phyloP scores from a whole-genome alignment of 2,888 invertebrate genomes.

The Spodoptera exigua region DNA sequence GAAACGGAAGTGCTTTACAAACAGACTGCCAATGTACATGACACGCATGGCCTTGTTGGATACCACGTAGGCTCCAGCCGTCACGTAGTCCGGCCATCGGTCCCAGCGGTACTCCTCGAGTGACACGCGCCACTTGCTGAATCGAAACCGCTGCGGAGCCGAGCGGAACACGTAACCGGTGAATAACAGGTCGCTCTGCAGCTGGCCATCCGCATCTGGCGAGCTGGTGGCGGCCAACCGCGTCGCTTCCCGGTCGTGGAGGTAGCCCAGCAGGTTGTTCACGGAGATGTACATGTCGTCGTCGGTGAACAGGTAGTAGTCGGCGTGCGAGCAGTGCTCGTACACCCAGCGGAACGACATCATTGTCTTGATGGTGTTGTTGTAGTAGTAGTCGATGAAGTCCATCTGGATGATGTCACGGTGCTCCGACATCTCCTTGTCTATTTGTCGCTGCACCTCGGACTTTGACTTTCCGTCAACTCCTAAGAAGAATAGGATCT shows the following conservation, averaged over 20 bases:
- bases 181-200: constrained; percentile 85
- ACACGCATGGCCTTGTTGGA: constrained; percentile 92
- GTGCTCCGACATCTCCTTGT: constrained; percentile 91
- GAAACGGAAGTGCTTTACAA: constrained; percentile 95
- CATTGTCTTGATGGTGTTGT: constrained; percentile 98
- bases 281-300: constrained; percentile 98
- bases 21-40: constrained; percentile 94
- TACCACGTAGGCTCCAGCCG: constrained; percentile 95
- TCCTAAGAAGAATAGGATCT: constrained; percentile 94
- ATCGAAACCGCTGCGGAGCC: constrained; percentile 93
- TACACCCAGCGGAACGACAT: constrained; percentile 95
- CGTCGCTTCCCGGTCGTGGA: constrained; percentile 58
- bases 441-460: constrained; percentile 88
- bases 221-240: constrained; percentile 3
- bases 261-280: constrained; percentile 93
- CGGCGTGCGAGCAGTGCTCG: constrained; percentile 92
- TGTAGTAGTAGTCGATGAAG: constrained; percentile 95
- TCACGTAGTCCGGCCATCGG: constrained; percentile 96
- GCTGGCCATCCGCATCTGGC: not conserved
- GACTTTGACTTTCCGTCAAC: constrained; percentile 75
- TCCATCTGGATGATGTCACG: constrained; percentile 95
- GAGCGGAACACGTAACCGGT: constrained; percentile 94
- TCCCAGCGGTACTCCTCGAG: constrained; percentile 96
- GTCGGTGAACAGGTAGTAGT: constrained; percentile 96
- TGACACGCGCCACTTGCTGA: constrained; percentile 96